These are phyloP conservation scores for Cerastis rubricosa DNA, from an alignment of 2,888 invertebrate genomes.

Conservation along the genomic window DNA sequence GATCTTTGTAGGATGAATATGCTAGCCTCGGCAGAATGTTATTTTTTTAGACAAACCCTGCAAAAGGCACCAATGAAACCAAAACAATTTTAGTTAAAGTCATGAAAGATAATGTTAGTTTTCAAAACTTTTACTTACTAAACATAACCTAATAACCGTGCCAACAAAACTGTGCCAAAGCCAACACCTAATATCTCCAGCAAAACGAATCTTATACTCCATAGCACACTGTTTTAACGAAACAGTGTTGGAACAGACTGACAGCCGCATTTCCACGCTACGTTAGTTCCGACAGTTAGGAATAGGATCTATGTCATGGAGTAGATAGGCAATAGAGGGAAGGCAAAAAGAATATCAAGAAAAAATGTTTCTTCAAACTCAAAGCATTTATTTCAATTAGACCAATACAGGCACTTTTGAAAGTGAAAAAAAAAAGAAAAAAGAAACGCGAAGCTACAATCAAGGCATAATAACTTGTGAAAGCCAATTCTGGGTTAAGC, in stretches of 20 bases:
- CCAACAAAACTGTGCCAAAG: constrained; percentile 22
- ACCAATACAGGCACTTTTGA: no score
- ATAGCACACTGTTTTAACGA: constrained; percentile 54
- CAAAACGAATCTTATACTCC: constrained; percentile 54
- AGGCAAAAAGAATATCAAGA: neutral
- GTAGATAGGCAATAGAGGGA: neutral
- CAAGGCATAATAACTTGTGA: no score
- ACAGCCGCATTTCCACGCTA: constrained; percentile 58
- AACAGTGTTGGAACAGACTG: constrained; percentile 51
- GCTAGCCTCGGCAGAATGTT: neutral
- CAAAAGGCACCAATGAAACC: neutral
- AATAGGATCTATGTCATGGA: constrained; percentile 38
- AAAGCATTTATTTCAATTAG: no score
- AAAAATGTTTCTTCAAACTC: neutral
- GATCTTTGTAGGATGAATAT: neutral
- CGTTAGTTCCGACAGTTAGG: constrained; percentile 56
- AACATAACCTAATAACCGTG: neutral
- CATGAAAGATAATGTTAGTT: no score
- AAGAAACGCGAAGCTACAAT: no score
- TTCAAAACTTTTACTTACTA: neutral
- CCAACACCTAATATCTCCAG: constrained; percentile 29
- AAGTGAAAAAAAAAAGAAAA: no score
- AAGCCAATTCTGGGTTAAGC: no score
- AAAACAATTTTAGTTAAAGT: neutral
- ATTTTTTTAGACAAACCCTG: neutral